phyloP scores from a whole-genome alignment of 2,888 invertebrate species.

The Itoplectis maculator region DNA sequence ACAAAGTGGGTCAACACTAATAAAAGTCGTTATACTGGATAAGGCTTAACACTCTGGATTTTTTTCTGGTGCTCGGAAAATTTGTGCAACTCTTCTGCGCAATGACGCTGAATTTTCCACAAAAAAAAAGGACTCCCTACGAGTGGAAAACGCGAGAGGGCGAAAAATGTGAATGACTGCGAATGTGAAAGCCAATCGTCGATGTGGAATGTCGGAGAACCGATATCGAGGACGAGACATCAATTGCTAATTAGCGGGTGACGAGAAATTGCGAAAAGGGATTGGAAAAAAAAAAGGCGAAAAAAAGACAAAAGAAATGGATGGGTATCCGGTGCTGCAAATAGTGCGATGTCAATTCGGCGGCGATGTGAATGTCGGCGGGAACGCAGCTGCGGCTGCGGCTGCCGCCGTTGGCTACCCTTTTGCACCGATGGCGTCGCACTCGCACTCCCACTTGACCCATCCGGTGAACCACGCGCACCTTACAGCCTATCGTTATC shows the following conservation, averaged over 20 bases:
- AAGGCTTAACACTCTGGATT: too few species aligned
- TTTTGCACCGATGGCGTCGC: conserved; percentile 77
- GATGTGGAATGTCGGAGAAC: background rate
- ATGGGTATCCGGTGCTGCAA: conserved; percentile 82
- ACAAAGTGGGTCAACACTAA: too few species aligned
- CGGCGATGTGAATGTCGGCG: conserved; percentile 76
- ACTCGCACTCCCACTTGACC: conserved; percentile 81
- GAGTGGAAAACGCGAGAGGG: background rate
- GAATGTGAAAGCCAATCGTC: background rate
- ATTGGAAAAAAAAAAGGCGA: too few species aligned
- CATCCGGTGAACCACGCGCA: conserved; percentile 80
- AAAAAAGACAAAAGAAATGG: conserved; percentile 74
- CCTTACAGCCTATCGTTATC: conserved; percentile 78
- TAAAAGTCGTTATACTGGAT: too few species aligned
- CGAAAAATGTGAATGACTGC: background rate
- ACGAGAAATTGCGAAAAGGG: background rate
- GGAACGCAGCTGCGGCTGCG: conserved; percentile 71
- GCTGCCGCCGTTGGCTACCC: too few species aligned
- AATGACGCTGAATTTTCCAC: background rate
- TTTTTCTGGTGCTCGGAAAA: background rate
- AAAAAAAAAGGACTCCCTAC: background rate
- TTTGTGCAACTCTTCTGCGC: too few species aligned
- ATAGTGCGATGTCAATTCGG: conserved; percentile 82
- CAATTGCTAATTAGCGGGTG: conserved; percentile 13
- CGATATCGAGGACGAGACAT: background rate